Evolutionary conservation across 2,888 invertebrate species (phyloP).

Genomic region (Agrotis puta): DNA sequence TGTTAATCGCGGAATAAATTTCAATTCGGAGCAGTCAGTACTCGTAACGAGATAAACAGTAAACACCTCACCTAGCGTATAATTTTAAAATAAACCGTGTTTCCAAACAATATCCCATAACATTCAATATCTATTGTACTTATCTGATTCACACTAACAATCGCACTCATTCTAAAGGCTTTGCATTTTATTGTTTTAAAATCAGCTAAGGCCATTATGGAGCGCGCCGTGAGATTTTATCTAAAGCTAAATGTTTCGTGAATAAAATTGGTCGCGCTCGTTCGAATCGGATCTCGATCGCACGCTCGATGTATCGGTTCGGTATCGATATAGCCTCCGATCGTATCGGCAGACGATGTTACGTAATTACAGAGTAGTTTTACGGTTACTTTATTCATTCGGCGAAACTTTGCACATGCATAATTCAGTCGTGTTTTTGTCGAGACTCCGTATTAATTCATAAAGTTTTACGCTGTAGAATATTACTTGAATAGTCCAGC

Average conservation of each 20-base stretch:
- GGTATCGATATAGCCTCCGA: constrained; percentile 71
- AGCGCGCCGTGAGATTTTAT: constrained; percentile 83
- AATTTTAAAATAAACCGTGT: constrained; percentile 74
- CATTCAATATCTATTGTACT: constrained; percentile 79
- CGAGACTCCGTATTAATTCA: constrained; percentile 48
- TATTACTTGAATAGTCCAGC: constrained; percentile 36
- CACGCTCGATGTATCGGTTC: constrained; percentile 78
- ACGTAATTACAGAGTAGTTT: constrained; percentile 86
- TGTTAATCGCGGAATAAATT: constrained; percentile 59
- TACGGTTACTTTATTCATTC: constrained; percentile 77
- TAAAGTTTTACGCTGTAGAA: constrained; percentile 41
- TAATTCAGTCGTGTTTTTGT: constrained; percentile 72
- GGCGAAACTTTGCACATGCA: constrained; percentile 77
- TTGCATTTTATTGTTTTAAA: constrained; percentile 85
- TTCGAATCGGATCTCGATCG: constrained; percentile 81
- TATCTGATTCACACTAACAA: constrained; percentile 88
- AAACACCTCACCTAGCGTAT: constrained; percentile 71
- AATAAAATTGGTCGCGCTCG: constrained; percentile 89
- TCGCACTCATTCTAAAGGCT: constrained; percentile 79
- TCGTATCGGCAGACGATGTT: constrained; percentile 81
- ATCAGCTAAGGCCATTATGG: constrained; percentile 77
- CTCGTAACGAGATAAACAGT: constrained; percentile 63
- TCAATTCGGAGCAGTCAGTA: constrained; percentile 46
- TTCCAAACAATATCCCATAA: constrained; percentile 75
- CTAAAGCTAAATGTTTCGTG: constrained; percentile 88